phyloP scores from a whole-genome alignment of 2,888 invertebrate genomes.

The Saturnia pavonia region DNA sequence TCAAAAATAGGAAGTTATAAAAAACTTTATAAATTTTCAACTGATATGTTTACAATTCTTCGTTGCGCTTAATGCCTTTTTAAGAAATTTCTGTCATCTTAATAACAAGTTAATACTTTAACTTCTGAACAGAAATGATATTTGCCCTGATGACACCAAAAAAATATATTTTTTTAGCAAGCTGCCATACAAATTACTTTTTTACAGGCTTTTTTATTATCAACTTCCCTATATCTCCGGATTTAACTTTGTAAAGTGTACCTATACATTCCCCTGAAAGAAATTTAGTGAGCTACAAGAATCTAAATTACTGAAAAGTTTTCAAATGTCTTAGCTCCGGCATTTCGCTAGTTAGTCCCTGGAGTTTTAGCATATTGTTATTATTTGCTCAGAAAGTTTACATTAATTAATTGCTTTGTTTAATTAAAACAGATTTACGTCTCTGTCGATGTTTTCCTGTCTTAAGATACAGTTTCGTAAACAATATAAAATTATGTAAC shows the following conservation, averaged over 20 bases:
- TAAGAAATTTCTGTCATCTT: too few species aligned
- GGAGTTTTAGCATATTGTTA: conserved; percentile 14
- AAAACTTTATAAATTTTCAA: too few species aligned
- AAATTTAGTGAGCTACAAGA: conserved; percentile 10
- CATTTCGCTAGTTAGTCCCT: conserved; percentile 19
- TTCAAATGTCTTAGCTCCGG: conserved; percentile 12
- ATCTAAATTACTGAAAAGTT: conserved; percentile 21
- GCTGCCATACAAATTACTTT: not conserved
- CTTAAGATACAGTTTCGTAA: conserved; percentile 1
- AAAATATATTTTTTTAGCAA: not conserved
- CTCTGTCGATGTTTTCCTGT: conserved; percentile 9
- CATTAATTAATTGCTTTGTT: conserved; percentile 30
- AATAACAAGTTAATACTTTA: not conserved
- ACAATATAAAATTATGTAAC: not conserved
- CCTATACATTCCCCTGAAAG: conserved; percentile 12
- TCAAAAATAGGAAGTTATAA: too few species aligned
- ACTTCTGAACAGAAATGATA: not conserved
- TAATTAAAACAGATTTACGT: conserved; percentile 28
- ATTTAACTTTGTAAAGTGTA: not conserved
- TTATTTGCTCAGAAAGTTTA: conserved; percentile 26
- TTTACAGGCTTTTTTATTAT: not conserved
- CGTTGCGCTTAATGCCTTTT: too few species aligned
- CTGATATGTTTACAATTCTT: too few species aligned
- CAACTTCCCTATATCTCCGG: not conserved
- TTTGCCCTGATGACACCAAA: not conserved